phyloP scores from a whole-genome alignment of 2,113 vertebrate species.

The Anseranas semipalmata region DNA sequence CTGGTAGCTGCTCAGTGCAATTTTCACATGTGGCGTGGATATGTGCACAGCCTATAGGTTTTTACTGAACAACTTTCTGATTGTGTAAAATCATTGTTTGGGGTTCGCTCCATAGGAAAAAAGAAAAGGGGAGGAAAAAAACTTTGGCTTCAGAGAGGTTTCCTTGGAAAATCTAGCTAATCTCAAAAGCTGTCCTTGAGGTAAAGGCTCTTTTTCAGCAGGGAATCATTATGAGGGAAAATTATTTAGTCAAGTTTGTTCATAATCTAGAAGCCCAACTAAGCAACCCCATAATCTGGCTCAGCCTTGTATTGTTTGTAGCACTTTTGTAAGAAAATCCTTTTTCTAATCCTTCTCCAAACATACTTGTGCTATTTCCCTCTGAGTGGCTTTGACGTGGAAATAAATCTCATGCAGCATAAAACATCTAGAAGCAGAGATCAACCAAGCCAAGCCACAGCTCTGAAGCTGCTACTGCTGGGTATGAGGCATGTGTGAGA shows the following conservation, averaged over 20 bases:
- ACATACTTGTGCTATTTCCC: background rate
- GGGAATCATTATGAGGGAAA: background rate
- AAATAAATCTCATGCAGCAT: background rate
- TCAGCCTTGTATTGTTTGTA: background rate
- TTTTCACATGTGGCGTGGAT: background rate
- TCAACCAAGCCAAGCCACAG: background rate
- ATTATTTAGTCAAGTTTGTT: background rate
- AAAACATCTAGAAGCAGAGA: background rate
- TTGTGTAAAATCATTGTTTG: background rate
- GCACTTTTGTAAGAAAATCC: background rate
- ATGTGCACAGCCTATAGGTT: background rate
- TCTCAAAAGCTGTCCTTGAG: background rate
- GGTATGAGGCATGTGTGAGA: background rate
- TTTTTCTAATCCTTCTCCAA: background rate
- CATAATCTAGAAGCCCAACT: background rate
- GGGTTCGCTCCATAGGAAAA: background rate
- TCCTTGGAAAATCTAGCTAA: background rate
- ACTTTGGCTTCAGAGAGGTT: background rate
- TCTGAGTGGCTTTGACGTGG: background rate
- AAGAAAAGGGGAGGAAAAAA: background rate
- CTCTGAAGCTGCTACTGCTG: background rate
- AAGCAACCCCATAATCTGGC: background rate
- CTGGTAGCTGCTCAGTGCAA: background rate
- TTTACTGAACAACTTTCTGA: background rate
- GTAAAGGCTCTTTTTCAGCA: background rate